Percentiles rank a stretch among this genome's conserved stretches.
phyloP scores from a whole-genome alignment of 2,113 vertebrate species.

The Periophthalmodon schlosseri region DNA sequence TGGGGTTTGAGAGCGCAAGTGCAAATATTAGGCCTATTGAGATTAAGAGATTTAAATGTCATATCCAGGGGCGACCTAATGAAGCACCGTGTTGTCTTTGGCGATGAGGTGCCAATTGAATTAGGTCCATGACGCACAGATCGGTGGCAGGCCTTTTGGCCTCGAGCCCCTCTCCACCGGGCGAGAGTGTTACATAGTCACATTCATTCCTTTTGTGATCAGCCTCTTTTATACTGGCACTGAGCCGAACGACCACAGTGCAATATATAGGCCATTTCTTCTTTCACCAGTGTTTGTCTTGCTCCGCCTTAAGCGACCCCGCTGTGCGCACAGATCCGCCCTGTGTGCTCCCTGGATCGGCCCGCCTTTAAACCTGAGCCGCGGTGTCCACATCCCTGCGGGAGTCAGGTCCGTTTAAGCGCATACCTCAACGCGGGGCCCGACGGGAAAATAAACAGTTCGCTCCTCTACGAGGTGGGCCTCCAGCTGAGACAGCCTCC shows the following conservation, averaged over 20 bases:
- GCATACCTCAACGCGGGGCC: constrained; percentile 71
- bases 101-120: constrained; percentile 52
- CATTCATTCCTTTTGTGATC: not conserved
- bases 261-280: not conserved
- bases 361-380: constrained; percentile 72
- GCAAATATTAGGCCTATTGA: constrained; percentile 15
- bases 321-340: constrained; percentile 74
- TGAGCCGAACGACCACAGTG: not conserved
- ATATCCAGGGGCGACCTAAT: constrained; percentile 15
- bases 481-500: constrained; percentile 61
- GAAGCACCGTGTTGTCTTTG: constrained; percentile 32
- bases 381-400: constrained; percentile 63
- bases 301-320: constrained; percentile 66
- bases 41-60: constrained; percentile 26
- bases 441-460: constrained; percentile 79
- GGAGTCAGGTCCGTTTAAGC: constrained; percentile 69
- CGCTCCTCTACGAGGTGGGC: constrained; percentile 54
- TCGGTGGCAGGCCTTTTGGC: not conserved
- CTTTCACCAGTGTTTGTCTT: constrained; percentile 72
- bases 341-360: constrained; percentile 68
- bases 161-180: not conserved
- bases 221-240: not conserved
- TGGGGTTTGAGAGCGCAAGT: constrained; percentile 12
- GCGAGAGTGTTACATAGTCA: not conserved
- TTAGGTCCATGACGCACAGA: constrained; percentile 8